phyloP scores from a whole-genome alignment of 2,888 invertebrate genomes.

The Aphodius granarius region DNA sequence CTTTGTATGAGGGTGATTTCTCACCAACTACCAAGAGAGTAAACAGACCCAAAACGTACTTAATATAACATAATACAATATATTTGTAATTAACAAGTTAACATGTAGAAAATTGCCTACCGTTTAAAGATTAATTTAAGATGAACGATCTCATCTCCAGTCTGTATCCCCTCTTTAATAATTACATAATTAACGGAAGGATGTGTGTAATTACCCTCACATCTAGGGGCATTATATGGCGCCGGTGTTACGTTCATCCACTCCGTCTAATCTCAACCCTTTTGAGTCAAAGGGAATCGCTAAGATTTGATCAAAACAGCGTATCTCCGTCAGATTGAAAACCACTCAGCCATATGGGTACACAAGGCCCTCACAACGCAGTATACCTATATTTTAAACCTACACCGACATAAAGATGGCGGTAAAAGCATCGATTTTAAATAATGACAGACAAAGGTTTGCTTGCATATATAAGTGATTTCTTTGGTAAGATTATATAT shows the following conservation, averaged over 20 bases:
- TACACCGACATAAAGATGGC: too few species aligned
- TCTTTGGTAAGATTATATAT: too few species aligned
- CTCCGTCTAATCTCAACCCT: not conserved
- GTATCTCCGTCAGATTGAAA: constrained; percentile 26
- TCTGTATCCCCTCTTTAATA: not conserved
- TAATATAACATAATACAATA: too few species aligned
- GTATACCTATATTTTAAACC: not conserved
- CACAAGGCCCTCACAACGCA: not conserved
- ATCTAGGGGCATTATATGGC: not conserved
- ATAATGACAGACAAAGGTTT: too few species aligned
- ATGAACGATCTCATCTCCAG: not conserved
- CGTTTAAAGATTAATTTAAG: not conserved
- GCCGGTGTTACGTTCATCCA: not conserved
- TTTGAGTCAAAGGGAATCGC: constrained; percentile 26
- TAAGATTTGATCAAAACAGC: constrained; percentile 25
- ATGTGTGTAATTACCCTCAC: not conserved
- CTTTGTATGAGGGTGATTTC: not conserved
- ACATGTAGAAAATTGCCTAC: not conserved
- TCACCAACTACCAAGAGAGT: not conserved
- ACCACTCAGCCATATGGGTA: constrained; percentile 3
- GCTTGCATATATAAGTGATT: too few species aligned
- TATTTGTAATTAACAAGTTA: too few species aligned
- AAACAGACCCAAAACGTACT: not conserved
- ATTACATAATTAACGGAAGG: not conserved
- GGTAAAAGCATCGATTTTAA: too few species aligned